Percentiles rank a stretch among this genome's conserved stretches.
These are phyloP conservation scores for Rhabdornis inornatus DNA, from an alignment of 2,113 vertebrate species.

Conservation along the genomic window DNA sequence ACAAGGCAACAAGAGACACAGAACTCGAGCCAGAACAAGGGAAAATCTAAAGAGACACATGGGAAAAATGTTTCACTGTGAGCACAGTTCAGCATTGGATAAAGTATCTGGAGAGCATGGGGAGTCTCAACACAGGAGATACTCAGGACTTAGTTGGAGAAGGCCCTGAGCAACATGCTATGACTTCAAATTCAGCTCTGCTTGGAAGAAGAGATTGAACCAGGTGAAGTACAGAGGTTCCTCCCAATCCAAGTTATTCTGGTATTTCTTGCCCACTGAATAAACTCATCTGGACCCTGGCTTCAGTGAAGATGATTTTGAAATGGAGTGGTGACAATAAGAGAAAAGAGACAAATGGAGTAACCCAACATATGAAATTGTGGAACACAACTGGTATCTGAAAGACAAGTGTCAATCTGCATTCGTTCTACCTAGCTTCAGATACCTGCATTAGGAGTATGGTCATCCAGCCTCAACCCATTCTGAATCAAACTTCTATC, in stretches of 20 bases:
- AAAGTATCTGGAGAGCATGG: neutral
- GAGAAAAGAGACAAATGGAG: neutral
- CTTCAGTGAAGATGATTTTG: neutral
- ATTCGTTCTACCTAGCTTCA: neutral
- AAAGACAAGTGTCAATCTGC: neutral
- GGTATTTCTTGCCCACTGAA: neutral
- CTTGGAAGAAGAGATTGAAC: neutral
- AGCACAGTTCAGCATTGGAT: neutral
- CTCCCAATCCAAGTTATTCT: neutral
- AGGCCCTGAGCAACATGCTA: neutral
- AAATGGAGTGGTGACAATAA: neutral
- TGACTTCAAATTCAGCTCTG: neutral
- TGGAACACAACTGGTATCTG: neutral
- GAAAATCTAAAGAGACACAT: neutral
- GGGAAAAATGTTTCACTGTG: neutral
- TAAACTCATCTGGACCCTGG: neutral
- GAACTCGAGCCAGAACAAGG: neutral
- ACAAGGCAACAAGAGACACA: neutral
- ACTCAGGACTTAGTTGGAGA: neutral
- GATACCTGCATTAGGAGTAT: neutral
- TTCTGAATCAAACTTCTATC: neutral
- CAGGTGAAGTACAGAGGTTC: neutral
- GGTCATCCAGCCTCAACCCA: neutral
- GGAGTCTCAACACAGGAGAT: neutral
- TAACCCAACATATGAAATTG: neutral